Evolutionary conservation across 2,888 invertebrate genomes (phyloP).

Genomic region (Clitarchus hookeri): DNA sequence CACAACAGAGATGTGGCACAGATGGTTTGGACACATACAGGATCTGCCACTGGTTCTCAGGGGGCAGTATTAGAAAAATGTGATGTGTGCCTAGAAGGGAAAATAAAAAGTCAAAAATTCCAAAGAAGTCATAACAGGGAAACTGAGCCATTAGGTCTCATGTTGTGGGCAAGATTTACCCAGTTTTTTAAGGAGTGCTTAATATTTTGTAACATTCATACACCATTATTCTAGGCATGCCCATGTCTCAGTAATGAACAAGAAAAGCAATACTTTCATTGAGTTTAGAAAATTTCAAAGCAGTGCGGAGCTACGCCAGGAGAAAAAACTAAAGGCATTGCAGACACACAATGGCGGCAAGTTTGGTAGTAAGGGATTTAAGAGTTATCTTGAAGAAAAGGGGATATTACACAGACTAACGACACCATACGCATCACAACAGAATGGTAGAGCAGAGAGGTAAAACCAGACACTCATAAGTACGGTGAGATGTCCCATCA

Average conservation of each 20-base stretch:
- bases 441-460: neutral
- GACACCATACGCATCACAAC: neutral
- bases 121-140: neutral
- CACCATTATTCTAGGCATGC: neutral
- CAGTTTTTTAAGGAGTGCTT: neutral
- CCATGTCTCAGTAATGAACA: neutral
- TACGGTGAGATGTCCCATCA: neutral
- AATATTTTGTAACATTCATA: neutral
- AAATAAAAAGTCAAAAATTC: neutral
- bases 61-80: neutral
- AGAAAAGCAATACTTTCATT: neutral
- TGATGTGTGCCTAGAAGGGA: neutral
- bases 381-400: neutral
- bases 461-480: neutral
- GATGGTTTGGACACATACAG: neutral
- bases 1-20: neutral
- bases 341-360: neutral
- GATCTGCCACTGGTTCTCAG: neutral
- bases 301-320: neutral
- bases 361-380: neutral
- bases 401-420: neutral
- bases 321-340: neutral
- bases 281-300: neutral
- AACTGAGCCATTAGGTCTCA: neutral
- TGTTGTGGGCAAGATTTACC: neutral